These are phyloP conservation scores for Caenorhabditis sp. DNA, from an alignment of 2,888 invertebrate genomes.

Conservation along the genomic window DNA sequence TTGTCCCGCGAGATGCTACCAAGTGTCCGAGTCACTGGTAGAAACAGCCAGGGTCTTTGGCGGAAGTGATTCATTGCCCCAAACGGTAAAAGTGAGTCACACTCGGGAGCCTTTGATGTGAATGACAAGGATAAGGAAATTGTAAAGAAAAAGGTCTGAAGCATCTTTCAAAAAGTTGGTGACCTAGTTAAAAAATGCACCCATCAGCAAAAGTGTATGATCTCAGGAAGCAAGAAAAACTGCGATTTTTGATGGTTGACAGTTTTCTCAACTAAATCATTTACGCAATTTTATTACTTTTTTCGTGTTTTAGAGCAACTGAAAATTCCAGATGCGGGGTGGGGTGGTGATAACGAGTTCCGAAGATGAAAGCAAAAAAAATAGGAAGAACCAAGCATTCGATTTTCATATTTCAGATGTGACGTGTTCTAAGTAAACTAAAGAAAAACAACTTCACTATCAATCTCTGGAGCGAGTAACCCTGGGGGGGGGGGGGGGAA, in stretches of 20 bases:
- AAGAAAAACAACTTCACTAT: no score
- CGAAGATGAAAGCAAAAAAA: constrained; percentile 1
- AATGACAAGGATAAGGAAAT: no score
- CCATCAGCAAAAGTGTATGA: background rate
- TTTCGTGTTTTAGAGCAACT: background rate
- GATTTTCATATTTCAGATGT: no score
- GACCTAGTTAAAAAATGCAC: background rate
- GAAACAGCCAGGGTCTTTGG: background rate
- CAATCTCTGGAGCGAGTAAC: no score
- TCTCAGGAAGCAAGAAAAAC: background rate
- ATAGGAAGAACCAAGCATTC: no score
- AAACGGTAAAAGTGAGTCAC: background rate
- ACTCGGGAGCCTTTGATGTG: no score
- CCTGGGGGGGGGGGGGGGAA: no score
- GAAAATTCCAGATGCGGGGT: background rate
- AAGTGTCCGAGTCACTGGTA: background rate
- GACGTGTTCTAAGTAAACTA: no score
- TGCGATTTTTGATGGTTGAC: background rate
- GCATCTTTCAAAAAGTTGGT: no score
- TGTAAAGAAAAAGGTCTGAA: no score
- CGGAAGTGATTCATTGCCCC: background rate
- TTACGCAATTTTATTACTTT: background rate
- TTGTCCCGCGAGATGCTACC: background rate
- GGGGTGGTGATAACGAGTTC: background rate
- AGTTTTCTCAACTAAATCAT: background rate